Evolutionary conservation across 2,888 invertebrate species (phyloP).

Genomic region (Cheilosia pagana): DNA sequence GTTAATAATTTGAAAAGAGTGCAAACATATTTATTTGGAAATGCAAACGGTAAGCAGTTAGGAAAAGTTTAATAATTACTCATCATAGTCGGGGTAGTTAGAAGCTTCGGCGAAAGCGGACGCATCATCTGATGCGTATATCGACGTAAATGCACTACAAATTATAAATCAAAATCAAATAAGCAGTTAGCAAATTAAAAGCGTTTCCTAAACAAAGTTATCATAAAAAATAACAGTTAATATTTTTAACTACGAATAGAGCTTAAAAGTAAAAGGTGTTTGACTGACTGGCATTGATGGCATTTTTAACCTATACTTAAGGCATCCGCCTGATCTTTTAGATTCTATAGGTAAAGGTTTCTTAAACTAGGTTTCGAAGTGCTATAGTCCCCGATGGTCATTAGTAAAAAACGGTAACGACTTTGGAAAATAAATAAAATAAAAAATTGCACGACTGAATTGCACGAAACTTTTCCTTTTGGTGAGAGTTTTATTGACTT

Average conservation of each 20-base stretch:
- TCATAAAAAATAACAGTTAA: constrained; percentile 22
- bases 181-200: constrained; percentile 15
- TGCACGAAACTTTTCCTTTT: too few relatives aligned
- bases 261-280: neutral
- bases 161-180: constrained; percentile 49
- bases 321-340: too few relatives aligned
- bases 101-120: constrained; percentile 80
- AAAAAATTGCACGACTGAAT: too few relatives aligned
- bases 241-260: neutral
- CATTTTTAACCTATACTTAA: too few relatives aligned
- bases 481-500: too few relatives aligned
- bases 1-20: neutral
- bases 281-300: too few relatives aligned
- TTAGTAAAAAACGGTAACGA: too few relatives aligned
- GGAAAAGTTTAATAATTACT: constrained; percentile 79
- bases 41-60: constrained; percentile 6
- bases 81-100: constrained; percentile 77
- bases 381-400: too few relatives aligned
- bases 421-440: too few relatives aligned
- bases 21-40: neutral
- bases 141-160: constrained; percentile 77
- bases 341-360: too few relatives aligned
- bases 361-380: too few relatives aligned
- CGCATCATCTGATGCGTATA: constrained; percentile 79
- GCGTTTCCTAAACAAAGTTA: constrained; percentile 32